Conservation (phyloP, 2,888 invertebrate species). For the Acanthosepion esculentum region DNA sequence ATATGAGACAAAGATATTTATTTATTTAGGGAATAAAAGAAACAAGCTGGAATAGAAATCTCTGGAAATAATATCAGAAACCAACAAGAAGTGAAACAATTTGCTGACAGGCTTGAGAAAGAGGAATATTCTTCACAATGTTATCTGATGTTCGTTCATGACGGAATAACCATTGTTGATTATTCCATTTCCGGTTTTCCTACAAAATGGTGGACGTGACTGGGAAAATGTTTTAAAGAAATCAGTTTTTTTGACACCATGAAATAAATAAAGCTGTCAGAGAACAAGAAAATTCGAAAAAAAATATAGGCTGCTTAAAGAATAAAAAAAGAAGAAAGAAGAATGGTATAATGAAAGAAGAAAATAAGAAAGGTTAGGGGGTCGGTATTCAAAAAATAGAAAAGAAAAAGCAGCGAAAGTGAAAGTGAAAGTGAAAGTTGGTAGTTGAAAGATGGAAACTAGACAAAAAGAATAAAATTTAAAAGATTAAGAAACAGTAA, state of each 20-base stretch:
- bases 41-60: background rate
- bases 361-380: no score
- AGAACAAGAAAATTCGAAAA: background rate
- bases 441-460: no score
- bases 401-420: no score
- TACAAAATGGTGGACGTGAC: background rate
- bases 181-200: background rate
- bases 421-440: background rate
- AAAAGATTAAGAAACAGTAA: no score
- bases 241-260: background rate
- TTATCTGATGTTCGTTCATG: background rate
- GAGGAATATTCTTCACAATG: background rate
- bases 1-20: slow-evolving; percentile 12
- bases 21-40: slow-evolving; percentile 14
- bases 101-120: background rate
- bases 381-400: no score
- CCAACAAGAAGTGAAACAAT: background rate
- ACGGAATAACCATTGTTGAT: no score
- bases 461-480: no score
- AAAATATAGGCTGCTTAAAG: no score
- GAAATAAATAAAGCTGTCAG: background rate
- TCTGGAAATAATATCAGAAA: background rate
- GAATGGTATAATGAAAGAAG: no score
- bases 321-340: background rate
- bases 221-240: background rate